Conservation (phyloP, 1,140 invertebrate species). For the Lucilia sericata region DNA sequence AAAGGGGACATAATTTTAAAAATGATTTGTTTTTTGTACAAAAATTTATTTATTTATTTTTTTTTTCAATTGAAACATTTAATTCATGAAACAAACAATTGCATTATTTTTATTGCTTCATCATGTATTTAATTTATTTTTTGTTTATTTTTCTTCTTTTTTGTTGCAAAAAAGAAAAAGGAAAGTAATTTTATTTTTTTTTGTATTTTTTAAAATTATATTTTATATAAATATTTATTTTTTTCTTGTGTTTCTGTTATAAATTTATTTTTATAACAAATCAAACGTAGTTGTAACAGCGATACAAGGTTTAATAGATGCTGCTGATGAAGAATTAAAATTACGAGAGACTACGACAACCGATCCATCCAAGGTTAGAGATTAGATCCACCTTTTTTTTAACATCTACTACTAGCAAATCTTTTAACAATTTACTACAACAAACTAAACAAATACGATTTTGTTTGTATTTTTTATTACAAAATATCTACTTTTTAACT, state of each 20-base stretch:
- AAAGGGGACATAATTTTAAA: slow-evolving; percentile 42
- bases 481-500: too few species aligned
- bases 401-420: neutral
- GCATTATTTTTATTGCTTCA: neutral
- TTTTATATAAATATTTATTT: slow-evolving; percentile 44
- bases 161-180: neutral
- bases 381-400: slow-evolving; percentile 7
- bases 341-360: slow-evolving; percentile 63
- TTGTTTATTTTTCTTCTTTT: slow-evolving; percentile 44
- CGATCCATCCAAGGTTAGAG: slow-evolving; percentile 66
- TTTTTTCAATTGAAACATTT: neutral
- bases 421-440: neutral
- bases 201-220: slow-evolving; percentile 6
- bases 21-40: slow-evolving; percentile 30
- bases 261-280: slow-evolving; percentile 33
- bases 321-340: slow-evolving; percentile 68
- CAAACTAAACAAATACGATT: neutral
- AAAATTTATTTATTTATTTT: too few species aligned
- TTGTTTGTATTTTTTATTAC: neutral
- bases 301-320: slow-evolving; percentile 68
- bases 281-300: slow-evolving; percentile 64
- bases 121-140: neutral
- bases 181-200: neutral
- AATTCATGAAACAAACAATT: neutral
- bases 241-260: slow-evolving; percentile 22